Conservation (phyloP, 2,888 invertebrate genomes). For the Pseudococcus jackbeardsleyi region DNA sequence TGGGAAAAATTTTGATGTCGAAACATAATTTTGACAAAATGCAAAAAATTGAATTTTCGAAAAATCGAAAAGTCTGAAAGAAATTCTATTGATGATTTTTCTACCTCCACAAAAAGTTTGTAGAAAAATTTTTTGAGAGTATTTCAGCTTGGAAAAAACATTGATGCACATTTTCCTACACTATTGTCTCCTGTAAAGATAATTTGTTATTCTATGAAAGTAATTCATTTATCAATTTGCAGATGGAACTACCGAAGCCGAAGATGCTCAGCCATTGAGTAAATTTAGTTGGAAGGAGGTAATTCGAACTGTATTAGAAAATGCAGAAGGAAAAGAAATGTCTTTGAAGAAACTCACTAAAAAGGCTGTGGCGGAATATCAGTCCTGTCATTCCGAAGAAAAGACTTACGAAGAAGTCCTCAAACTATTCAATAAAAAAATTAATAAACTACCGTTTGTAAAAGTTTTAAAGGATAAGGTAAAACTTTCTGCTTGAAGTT, state of each 20-base stretch:
- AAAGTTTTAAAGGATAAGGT: slow-evolving; percentile 63
- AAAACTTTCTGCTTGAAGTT: neutral
- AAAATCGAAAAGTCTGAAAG: too few species aligned
- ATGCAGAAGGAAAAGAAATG: slow-evolving; percentile 57
- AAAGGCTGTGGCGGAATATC: slow-evolving; percentile 63
- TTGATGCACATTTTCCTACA: too few species aligned
- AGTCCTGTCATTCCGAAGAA: slow-evolving; percentile 53
- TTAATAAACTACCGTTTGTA: slow-evolving; percentile 61
- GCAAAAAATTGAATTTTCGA: too few species aligned
- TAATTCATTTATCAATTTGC: neutral
- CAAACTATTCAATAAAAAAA: slow-evolving; percentile 65
- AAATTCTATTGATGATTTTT: too few species aligned
- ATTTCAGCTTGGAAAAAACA: too few species aligned
- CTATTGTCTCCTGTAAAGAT: too few species aligned
- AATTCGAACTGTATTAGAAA: slow-evolving; percentile 56
- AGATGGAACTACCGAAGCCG: neutral
- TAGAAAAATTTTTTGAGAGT: too few species aligned
- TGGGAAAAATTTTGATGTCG: too few species aligned
- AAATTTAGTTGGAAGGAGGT: slow-evolving; percentile 65
- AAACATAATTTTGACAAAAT: too few species aligned
- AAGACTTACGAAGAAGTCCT: slow-evolving; percentile 60
- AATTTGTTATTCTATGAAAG: neutral
- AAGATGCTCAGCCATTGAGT: neutral
- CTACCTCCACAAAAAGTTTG: too few species aligned
- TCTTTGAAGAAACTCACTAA: slow-evolving; percentile 63